Evolutionary conservation across 2,797 vertebrate species (phyloP), one percentile per base, ranked within the genome.

Genomic region (Nyctibius grandis): DNA sequence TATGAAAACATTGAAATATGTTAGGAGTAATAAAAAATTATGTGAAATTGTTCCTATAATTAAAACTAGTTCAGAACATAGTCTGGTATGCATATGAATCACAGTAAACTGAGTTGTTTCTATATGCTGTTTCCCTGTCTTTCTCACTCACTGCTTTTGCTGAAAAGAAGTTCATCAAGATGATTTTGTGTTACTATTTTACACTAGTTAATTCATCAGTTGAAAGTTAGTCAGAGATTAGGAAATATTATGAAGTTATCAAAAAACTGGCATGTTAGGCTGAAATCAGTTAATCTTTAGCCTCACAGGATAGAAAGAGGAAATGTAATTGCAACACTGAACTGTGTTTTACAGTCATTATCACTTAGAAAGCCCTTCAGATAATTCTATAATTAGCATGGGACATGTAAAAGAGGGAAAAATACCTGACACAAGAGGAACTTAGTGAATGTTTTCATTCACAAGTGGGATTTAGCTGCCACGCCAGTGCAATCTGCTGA

Each of bases 191-290:
- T 78, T 61, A 90, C 95, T 83, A 6, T 19, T 76, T 85, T 90
- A 72, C 42, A 76, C 82, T 92, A 90, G 48, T 89, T 91, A 93
- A 87, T 77, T 96, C 96, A 95, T 97, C 96, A 96, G 95, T 96
- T 97, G 95, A 77, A 97, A 98, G 95, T 95, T 95, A 96, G 95
- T 97, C 97, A 97, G 95, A 96, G 94, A 96, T 97, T 97, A 97
- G 96, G 97, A 98, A 98, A 96, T 60, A 85, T 91, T 44, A 40
- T 88, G 88, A 90, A 95, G 91, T 97, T 98, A 97, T 98, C 96
- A 56, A 94, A 95, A 93, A 57, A 9, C 64, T 51, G 68, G 92
- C 89, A 96, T 94, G 78, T 88, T 68, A 93, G 95, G 92, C 93
- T 93, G 81, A 93, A 91, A 97, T 97, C 96, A 36, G 96, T 96